Conservation (phyloP, 2,888 invertebrate genomes). For the Spodoptera picta region DNA sequence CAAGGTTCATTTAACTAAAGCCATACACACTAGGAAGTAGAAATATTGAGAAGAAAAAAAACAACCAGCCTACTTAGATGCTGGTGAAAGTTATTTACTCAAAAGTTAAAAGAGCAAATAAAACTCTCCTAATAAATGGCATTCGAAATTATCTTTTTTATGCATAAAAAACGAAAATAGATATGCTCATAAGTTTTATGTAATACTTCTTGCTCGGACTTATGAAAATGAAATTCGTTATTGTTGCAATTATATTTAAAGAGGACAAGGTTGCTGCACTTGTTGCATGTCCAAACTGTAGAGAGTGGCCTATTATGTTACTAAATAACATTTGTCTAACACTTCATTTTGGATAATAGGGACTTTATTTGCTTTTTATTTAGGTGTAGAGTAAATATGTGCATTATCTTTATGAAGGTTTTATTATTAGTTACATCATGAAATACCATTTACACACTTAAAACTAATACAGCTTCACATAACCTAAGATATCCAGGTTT, state of each 20-base stretch:
- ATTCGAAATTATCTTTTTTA: slow-evolving; percentile 28
- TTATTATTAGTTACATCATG: too few relatives aligned
- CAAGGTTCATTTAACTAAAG: slow-evolving; percentile 22
- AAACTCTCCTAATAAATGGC: slow-evolving; percentile 20
- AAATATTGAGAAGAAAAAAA: slow-evolving; percentile 15
- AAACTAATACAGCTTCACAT: too few relatives aligned
- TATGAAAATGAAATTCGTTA: slow-evolving; percentile 7
- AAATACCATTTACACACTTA: too few relatives aligned
- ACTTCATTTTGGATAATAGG: too few relatives aligned
- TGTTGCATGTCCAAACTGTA: slow-evolving; percentile 5
- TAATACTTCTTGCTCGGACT: slow-evolving; percentile 19
- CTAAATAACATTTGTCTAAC: neutral
- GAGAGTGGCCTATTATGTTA: neutral
- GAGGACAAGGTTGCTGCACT: slow-evolving; percentile 5
- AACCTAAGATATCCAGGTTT: too few relatives aligned
- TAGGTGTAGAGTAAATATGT: too few relatives aligned
- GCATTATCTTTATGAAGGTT: too few relatives aligned
- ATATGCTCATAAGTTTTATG: slow-evolving; percentile 8
- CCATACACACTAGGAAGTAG: slow-evolving; percentile 22
- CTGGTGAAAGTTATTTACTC: slow-evolving; percentile 40
- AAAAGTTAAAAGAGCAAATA: slow-evolving; percentile 33
- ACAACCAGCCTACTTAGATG: slow-evolving; percentile 25
- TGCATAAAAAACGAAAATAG: slow-evolving; percentile 2
- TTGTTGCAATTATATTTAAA: slow-evolving; percentile 4
- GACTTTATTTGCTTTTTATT: too few relatives aligned